Base-by-base conservation (phyloP, 2,888 invertebrate genomes). In the Mamestra brassicae region DNA sequence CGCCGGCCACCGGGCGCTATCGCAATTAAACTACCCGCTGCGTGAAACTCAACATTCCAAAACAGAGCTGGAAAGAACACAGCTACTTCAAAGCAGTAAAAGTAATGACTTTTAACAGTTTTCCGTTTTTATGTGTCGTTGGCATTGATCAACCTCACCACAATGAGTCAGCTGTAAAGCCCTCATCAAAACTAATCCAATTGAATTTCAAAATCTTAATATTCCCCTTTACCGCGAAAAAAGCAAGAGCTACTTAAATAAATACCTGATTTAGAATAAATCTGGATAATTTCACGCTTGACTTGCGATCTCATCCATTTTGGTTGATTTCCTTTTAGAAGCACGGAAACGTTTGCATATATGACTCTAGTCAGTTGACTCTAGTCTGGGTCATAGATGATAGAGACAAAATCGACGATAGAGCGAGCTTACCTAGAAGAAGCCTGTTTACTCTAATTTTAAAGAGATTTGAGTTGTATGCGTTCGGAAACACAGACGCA, bases 251-350 rank as follows among this genome's bases (percentile, higher is more conserved):
- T 74, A 71, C 81, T 57, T 58, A 79, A 52, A 84, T 63, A 74
- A 70, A 74, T 78, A 81, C 66, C 68, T 5, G 50, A 81, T 69
- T 69, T 62, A 52, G 58, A 66, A 81, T 66, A 63, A 76, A 81
- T 84, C 57, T 81, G 71, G n/a, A 68, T 76, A 76, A 81, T 84
- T 81, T 76, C 50, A 76, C 76, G 71, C 71, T n/a, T 71, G 62
- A 55, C 63, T 81, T 81, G 34, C 61, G 68, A 71, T 81, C 65
- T 70, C 63, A 80, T 70, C 36, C 74, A 70, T 60, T 63, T 50
- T 74, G 68, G 66, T 45, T 80, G 52, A 74, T 17, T 80, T 69
- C 42, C 45, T 58, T 70, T 68, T 58, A 15, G 61, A 26, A 68
- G 52, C 36, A 15, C 45, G 26, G 17, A 57, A 71, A 58, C 8